Percentiles rank a stretch among this genome's conserved stretches.
Conservation (phyloP, 1,140 invertebrate genomes). For the Rhopalosiphum padi region DNA sequence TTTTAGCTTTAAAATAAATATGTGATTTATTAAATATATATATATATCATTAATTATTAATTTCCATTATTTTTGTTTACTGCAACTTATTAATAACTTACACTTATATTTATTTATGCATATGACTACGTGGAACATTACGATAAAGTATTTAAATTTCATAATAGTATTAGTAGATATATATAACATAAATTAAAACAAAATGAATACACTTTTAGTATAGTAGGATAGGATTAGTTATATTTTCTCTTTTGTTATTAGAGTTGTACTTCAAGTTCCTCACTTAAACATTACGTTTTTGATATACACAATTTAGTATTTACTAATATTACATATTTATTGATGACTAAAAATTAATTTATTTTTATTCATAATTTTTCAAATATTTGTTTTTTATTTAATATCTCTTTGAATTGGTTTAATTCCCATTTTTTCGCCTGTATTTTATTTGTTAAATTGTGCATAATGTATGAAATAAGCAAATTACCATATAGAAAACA, state of each 20-base stretch:
- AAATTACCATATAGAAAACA: no score
- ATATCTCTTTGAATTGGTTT: no score
- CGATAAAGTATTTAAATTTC: not conserved
- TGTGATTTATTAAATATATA: not conserved
- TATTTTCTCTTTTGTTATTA: not conserved
- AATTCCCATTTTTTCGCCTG: no score
- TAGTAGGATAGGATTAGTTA: not conserved
- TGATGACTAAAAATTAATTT: not conserved
- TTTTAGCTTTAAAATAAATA: constrained; percentile 27
- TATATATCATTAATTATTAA: not conserved
- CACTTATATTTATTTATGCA: not conserved
- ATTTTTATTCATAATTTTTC: no score
- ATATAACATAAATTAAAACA: not conserved
- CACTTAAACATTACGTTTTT: not conserved
- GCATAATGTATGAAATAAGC: no score
- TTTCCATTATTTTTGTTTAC: not conserved
- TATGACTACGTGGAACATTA: not conserved
- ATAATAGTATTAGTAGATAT: not conserved
- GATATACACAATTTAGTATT: not conserved
- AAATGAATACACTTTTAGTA: not conserved
- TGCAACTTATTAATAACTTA: not conserved
- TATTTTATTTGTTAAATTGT: no score
- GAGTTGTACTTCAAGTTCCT: not conserved
- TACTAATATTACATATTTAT: not conserved
- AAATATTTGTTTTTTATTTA: no score